Evolutionary conservation across 2,888 invertebrate species (phyloP), one percentile per base, ranked within the genome.

Genomic region (Myathropa florea): DNA sequence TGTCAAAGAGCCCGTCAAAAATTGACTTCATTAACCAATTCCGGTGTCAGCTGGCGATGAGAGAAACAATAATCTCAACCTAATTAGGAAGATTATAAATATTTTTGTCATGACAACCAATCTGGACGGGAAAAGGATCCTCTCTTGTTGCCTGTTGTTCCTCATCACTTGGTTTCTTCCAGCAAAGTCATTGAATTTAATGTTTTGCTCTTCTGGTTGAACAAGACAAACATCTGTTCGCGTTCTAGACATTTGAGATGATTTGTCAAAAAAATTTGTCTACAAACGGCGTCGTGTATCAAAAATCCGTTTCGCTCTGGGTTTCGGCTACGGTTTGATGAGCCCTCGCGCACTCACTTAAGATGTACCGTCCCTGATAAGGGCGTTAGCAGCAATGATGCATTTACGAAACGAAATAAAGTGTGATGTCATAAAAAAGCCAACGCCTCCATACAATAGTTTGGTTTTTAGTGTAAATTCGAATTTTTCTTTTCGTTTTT

Each of bases 341-440:
- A 46, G 39, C 67, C 65, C 73, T 72, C 59, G 75, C 12, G 68
- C 63, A 26, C 57, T 36, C 39, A 67, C 67, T 72, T 46, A 60
- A 82, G 71, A 82, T 82, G 71, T 82, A 36, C 70, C 59, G 64
- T 64, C 64, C 39, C 64, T 77, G 77, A 85, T 78, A 85, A 85
- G 71, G 64, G 75, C 59, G 70, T 76, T 10, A 59, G 59, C 46
- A 33, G 61, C 79, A 73, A 30, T 73, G 77, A 36, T 63, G 77
- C 77, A 85, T 68, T 85, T 82, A 82, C 68, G 77, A 73, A 77
- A 63, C 46, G 59, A 72, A 77, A 82, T 73, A 85, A 85, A 81
- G 82, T 85, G 85, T 85, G 72, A 82, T 77, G 85, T 77, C 82
- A 82, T 85, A 85, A 85, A 82, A 78, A 77, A 61, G 72, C 82